Evolutionary conservation across 2,113 vertebrate genomes (phyloP).

Genomic region (Nyctibius bracteatus): DNA sequence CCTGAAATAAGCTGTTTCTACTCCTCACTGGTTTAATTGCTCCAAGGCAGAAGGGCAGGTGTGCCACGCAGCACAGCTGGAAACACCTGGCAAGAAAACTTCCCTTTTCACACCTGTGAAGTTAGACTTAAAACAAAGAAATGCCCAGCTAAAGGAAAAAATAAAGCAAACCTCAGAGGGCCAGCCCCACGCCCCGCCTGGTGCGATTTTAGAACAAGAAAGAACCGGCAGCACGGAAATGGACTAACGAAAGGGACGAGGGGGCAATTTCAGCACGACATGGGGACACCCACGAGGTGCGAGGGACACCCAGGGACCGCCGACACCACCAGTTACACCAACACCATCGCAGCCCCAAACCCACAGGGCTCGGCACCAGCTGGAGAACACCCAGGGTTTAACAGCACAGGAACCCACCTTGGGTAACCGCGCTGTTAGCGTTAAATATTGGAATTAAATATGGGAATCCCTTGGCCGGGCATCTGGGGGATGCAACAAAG

Average conservation of each 20-base stretch:
- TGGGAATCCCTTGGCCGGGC: background rate
- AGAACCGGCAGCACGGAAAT: background rate
- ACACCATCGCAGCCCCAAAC: background rate
- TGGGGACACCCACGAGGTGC: background rate
- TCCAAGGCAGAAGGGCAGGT: background rate
- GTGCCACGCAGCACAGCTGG: rapidly evolving
- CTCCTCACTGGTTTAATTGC: background rate
- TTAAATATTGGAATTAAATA: background rate
- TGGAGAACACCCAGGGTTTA: background rate
- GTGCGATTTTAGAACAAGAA: background rate
- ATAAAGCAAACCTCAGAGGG: background rate
- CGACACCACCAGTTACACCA: background rate
- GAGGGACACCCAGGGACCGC: background rate
- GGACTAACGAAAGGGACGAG: background rate
- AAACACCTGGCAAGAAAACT: background rate
- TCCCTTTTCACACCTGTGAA: background rate
- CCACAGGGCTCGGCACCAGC: background rate
- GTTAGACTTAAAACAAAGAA: background rate
- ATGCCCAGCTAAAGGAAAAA: background rate
- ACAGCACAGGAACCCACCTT: background rate
- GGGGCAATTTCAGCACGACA: background rate
- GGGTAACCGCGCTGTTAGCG: rapidly evolving
- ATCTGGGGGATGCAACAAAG: constrained; percentile 13
- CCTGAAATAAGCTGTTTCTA: background rate
- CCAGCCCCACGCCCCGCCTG: background rate